A percentile compares a stretch with the other conserved stretches of the same genome.
phyloP scores from a whole-genome alignment of 2,797 vertebrate genomes.

The Cephalopachus bancanus region DNA sequence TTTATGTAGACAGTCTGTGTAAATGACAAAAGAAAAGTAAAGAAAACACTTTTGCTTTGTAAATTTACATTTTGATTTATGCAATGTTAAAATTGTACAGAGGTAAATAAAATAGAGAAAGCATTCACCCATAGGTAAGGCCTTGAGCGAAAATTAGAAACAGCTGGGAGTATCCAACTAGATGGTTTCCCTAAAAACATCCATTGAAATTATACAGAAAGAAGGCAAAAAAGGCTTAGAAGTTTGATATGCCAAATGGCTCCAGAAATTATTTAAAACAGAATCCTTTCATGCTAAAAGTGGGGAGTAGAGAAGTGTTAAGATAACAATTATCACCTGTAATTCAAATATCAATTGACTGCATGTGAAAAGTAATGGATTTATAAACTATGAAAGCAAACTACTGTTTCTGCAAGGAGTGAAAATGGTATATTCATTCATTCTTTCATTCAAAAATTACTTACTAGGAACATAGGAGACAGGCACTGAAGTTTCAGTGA shows the following conservation, averaged over 20 bases:
- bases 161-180: conserved; percentile 29
- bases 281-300: conserved; percentile 67
- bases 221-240: conserved; percentile 45
- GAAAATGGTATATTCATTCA: neutral
- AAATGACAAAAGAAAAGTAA: conserved; percentile 3
- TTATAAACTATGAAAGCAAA: conserved; percentile 63
- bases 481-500: conserved; percentile 12
- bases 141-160: conserved; percentile 75
- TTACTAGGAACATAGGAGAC: neutral
- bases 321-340: conserved; percentile 80
- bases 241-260: conserved; percentile 58
- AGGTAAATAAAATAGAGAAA: conserved; percentile 48
- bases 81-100: conserved; percentile 25
- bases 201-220: conserved; percentile 23
- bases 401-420: conserved; percentile 3
- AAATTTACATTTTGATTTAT: conserved; percentile 77
- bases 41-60: conserved; percentile 42
- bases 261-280: conserved; percentile 66
- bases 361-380: neutral
- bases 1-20: conserved; percentile 25
- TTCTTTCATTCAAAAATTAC: conserved; percentile 38
- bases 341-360: conserved; percentile 73
- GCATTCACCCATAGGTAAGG: conserved; percentile 50
- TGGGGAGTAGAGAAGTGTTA: conserved; percentile 62
- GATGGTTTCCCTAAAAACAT: conserved; percentile 51